phyloP scores from a whole-genome alignment of 2,113 vertebrate genomes.

The Melanotaenia duboulayi region DNA sequence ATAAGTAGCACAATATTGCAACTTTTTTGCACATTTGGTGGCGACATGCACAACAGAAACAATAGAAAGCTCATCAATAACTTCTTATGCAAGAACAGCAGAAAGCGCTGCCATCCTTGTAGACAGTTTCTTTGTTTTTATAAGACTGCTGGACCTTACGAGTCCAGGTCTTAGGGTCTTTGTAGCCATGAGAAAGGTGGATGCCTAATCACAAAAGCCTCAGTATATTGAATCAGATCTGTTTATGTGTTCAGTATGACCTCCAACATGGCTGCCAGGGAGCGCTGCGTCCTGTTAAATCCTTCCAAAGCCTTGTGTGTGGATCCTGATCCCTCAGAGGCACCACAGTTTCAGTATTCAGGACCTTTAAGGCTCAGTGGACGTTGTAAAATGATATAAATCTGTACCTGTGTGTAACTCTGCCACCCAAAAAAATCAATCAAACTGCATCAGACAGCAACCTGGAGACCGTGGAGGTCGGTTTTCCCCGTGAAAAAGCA shows the following conservation, averaged over 20 bases:
- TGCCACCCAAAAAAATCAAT: background rate
- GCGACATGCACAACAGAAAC: background rate
- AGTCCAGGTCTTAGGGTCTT: too few species aligned
- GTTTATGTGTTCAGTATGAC: background rate
- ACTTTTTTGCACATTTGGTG: background rate
- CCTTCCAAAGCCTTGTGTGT: background rate
- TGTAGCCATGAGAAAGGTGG: background rate
- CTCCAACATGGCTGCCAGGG: background rate
- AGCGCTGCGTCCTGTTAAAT: background rate
- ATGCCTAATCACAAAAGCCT: background rate
- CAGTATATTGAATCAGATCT: background rate
- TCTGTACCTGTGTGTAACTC: background rate
- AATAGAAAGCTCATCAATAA: background rate
- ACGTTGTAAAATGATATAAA: background rate
- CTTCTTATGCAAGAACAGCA: background rate
- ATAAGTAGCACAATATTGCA: too few species aligned
- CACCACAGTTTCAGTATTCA: accelerated
- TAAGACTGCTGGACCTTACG: background rate
- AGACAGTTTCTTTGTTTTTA: too few species aligned
- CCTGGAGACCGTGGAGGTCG: background rate
- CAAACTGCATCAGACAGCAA: background rate
- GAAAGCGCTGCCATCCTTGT: too few species aligned
- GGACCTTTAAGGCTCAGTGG: background rate
- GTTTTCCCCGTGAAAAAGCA: background rate
- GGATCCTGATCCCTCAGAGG: too few species aligned